Base-by-base conservation (phyloP, 2,113 vertebrate genomes). In the Bufo bufo region DNA sequence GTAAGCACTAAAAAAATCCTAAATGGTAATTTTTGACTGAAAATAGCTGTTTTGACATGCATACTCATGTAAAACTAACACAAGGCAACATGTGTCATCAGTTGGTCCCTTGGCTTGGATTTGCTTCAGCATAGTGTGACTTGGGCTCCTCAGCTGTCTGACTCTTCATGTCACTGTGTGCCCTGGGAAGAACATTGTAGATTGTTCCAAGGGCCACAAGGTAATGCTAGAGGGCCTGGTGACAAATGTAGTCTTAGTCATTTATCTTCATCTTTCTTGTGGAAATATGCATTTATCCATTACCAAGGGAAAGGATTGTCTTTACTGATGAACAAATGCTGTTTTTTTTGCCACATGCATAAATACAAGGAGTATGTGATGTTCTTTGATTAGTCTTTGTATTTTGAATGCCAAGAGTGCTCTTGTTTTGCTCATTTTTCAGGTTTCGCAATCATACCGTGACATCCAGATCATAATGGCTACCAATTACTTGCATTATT, bases 401-500 rank as follows among this genome's bases (percentile, higher is more conserved):
- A 79, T 79, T 78, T 66, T 77, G 75, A 86, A 78, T 79, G 75
- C 75, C 85, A 65, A 65, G 58, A 79, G 85, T 49, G 43, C 56
- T 86, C 85, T 17, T 87, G 66, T 88, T 88, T 83, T 88, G 43
- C 45, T 82, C 86, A 63, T 88, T 77, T 75, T 74, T 75, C 65
- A 82, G 45, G 69, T 83, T 56, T 83, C 59, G 13, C 43, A 59
- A 69, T 74, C 77, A 58, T 88, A 77, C 81, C 52, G 72, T 88
- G 87, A 88, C 59, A 88, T 88, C 54, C 52, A 77, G 87, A 84
- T 88, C 45, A 83, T 88, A 77, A 88, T 88, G 81, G 87, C 23
- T 88, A 65, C 87, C 87, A 88, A 77, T 88, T 88, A 88, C 80
- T 84, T 77, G 80, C 54, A 83, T 88, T 83, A 88, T 88, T 88